phyloP scores from a whole-genome alignment of 2,888 invertebrate genomes.

The Tribolium freemani region DNA sequence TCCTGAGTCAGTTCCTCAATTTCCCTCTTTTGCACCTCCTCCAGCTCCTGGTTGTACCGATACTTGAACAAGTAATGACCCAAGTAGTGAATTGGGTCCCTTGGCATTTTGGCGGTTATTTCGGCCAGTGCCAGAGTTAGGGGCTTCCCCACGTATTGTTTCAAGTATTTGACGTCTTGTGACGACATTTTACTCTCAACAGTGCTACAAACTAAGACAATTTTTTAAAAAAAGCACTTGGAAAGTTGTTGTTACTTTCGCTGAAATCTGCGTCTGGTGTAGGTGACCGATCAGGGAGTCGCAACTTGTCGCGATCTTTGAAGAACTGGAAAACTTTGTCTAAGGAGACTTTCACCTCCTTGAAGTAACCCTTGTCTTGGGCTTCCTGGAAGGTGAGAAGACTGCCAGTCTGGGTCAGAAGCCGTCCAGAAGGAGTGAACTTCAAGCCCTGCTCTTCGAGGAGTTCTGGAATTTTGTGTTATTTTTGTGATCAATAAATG shows the following conservation, averaged over 20 bases:
- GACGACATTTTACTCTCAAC: conserved; percentile 55
- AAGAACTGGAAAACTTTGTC: conserved; percentile 12
- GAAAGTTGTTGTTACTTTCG: neutral
- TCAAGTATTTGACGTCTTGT: conserved; percentile 65
- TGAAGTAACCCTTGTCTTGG: conserved; percentile 56
- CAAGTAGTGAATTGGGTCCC: conserved; percentile 69
- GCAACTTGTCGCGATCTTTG: conserved; percentile 1
- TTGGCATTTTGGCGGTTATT: conserved; percentile 67
- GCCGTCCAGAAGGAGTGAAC: conserved; percentile 58
- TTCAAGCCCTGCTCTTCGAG: conserved; percentile 57
- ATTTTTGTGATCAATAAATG: conserved; percentile 9
- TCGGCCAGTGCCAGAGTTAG: conserved; percentile 68
- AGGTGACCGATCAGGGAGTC: neutral
- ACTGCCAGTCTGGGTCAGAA: conserved; percentile 60
- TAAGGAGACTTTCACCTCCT: conserved; percentile 46
- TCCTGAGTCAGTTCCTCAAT: conserved; percentile 61
- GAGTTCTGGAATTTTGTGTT: conserved; percentile 39
- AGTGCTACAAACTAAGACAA: neutral
- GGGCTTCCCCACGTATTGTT: conserved; percentile 63
- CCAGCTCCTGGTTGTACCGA: conserved; percentile 66
- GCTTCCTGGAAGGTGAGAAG: conserved; percentile 60
- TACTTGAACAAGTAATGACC: conserved; percentile 70
- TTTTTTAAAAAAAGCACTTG: neutral
- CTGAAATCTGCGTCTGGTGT: neutral
- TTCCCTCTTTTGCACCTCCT: conserved; percentile 59